phyloP scores from a whole-genome alignment of 2,888 invertebrate species.

The Callinectes sapidus region DNA sequence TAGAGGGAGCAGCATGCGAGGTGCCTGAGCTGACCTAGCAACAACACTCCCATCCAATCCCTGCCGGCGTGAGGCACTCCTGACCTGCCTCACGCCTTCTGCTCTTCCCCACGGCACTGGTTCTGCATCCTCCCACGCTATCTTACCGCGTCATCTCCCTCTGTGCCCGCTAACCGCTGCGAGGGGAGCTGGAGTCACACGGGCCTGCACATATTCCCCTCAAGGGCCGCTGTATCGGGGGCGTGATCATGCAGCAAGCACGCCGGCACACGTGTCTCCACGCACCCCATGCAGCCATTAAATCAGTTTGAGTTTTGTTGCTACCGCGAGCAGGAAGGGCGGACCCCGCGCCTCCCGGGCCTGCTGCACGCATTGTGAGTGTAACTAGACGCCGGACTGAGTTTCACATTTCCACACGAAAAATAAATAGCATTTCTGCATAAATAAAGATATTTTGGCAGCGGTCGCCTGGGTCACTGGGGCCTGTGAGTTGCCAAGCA shows the following conservation, averaged over 20 bases:
- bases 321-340: constrained; percentile 13
- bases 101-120: background rate
- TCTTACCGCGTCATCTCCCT: background rate
- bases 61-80: background rate
- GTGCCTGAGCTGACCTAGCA: constrained; percentile 22
- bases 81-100: constrained; percentile 26
- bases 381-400: background rate
- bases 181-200: background rate
- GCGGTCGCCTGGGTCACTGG: constrained; percentile 31
- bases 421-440: background rate
- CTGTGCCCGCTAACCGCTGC: background rate
- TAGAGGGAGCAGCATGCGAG: background rate
- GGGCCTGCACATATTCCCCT: background rate
- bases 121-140: background rate
- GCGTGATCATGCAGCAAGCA: constrained; percentile 20
- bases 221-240: constrained; percentile 14
- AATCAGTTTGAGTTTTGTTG: constrained; percentile 11
- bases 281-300: constrained; percentile 33
- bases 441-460: constrained; percentile 30
- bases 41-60: constrained; percentile 25
- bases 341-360: background rate
- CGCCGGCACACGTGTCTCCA: constrained; percentile 31
- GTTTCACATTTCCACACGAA: constrained; percentile 31
- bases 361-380: background rate
- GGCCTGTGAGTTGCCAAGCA: constrained; percentile 34